Evolutionary conservation across 2,797 vertebrate genomes (phyloP).

Genomic region (Chrysocyon brachyurus): DNA sequence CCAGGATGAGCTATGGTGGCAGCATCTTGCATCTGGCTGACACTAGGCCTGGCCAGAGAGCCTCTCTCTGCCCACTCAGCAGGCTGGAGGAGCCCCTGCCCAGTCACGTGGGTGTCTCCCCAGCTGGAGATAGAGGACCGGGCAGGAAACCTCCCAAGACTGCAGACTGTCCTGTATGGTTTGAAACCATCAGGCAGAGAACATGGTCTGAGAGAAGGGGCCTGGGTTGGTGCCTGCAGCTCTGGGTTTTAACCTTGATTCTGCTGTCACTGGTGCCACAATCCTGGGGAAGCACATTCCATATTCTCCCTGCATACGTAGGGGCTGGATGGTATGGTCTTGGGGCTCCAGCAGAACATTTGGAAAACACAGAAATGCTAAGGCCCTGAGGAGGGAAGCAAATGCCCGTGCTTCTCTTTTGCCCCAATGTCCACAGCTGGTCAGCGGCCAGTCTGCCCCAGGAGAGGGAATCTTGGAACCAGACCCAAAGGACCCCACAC

Average conservation of each 20-base stretch:
- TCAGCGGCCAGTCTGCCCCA: neutral
- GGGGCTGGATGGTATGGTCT: fast-evolving
- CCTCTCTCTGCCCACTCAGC: fast-evolving
- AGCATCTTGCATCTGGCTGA: neutral
- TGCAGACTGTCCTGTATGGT: fast-evolving
- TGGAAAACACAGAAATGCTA: neutral
- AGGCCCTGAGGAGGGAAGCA: fast-evolving
- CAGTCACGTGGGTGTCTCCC: neutral
- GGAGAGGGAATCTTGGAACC: neutral
- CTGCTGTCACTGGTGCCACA: fast-evolving
- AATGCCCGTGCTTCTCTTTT: fast-evolving
- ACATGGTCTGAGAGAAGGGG: fast-evolving
- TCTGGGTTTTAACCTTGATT: fast-evolving
- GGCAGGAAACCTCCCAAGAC: neutral
- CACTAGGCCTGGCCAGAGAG: neutral
- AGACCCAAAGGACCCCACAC: slow-evolving; percentile 77
- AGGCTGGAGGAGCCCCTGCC: neutral
- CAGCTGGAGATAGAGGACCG: neutral
- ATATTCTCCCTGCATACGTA: fast-evolving
- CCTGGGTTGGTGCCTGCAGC: fast-evolving
- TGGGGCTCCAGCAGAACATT: fast-evolving
- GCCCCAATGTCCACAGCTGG: no score
- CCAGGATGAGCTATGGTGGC: neutral
- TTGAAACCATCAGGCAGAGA: neutral
- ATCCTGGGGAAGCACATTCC: no score